Base-by-base conservation (phyloP, 2,797 vertebrate genomes). In the Fistularia commersonii region DNA sequence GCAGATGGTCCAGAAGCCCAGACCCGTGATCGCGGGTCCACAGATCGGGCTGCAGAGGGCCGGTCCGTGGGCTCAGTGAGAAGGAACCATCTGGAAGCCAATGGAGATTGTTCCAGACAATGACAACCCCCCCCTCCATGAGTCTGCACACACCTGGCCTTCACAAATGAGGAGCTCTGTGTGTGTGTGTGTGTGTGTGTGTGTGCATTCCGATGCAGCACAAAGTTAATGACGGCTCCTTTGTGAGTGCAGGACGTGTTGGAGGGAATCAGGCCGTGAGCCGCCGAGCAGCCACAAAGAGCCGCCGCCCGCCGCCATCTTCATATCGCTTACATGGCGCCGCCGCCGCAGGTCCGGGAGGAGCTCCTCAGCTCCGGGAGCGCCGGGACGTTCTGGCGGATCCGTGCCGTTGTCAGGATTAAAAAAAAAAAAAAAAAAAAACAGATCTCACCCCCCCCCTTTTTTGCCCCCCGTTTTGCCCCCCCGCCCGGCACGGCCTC, bases 211-310 rank as follows among this genome's bases (percentile, higher is more conserved):
- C 84, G 64, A 86, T 80, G 82, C 82, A 88, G 87, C 84, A 84
- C 90, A 89, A 91, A 90, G 89, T 90, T 90, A 90, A 90, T 90
- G 87, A 90, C 57, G 86, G 67, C 41, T 33, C 73, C 61, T 79
- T 85, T 87, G 79, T 84, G 79, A 80, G 73, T 76, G 34, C 74
- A 57, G 69, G 69, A 79, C 76, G 78, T 79, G 81, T 75, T 74
- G 70, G 74, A 76, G 72, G 74, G 81, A 83, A 85, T 83, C 80
- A 77, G 56, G 10, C 74, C 73, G 66, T 82, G 74, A 80, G 70
- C 80, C 81, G 84, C 72, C 82, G 77, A 86, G 74, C 82, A 87
- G 64, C 66, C 48, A 81, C 84, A 85, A 89, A 87, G 80, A 79
- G 70, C 69, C 74, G 72, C 73, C 62, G 62, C 54, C 64, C 54